Evolutionary conservation across 2,113 vertebrate species (phyloP).

Genomic region (Rhinolophus ferrumequinum): DNA sequence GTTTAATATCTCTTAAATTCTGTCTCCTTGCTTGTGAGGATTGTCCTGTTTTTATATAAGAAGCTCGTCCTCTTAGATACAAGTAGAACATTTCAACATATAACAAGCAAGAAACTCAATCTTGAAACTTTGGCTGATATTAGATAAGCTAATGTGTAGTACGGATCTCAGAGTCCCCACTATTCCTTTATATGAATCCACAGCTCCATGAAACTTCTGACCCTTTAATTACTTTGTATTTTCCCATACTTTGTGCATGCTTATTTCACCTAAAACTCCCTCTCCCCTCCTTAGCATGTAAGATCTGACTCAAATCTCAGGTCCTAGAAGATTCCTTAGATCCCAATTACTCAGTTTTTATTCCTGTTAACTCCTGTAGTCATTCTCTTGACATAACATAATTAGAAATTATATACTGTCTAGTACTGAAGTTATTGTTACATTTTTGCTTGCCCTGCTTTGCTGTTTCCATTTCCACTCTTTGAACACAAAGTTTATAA

Average conservation of each 20-base stretch:
- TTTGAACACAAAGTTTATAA: neutral
- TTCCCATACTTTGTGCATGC: neutral
- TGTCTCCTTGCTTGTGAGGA: neutral
- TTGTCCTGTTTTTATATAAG: neutral
- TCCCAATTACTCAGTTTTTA: neutral
- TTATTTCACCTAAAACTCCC: slow-evolving; percentile 1
- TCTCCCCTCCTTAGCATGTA: neutral
- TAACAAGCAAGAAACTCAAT: neutral
- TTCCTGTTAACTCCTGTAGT: neutral
- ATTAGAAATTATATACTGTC: neutral
- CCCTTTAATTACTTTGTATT: neutral
- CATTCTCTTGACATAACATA: neutral
- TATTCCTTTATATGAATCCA: neutral
- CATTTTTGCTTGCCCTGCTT: neutral
- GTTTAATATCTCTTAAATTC: neutral
- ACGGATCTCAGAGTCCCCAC: neutral
- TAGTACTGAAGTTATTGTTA: neutral
- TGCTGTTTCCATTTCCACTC: neutral
- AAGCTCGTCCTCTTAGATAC: neutral
- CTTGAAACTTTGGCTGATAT: neutral
- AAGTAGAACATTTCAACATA: neutral
- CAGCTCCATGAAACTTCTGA: neutral
- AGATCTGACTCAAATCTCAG: neutral
- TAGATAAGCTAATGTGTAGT: neutral
- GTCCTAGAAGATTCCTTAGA: neutral